A percentile compares a stretch with the other conserved stretches of the same genome.
These are phyloP conservation scores for Pipistrellus pipistrellus DNA, from an alignment of 2,797 vertebrate genomes.

Conservation along the genomic window DNA sequence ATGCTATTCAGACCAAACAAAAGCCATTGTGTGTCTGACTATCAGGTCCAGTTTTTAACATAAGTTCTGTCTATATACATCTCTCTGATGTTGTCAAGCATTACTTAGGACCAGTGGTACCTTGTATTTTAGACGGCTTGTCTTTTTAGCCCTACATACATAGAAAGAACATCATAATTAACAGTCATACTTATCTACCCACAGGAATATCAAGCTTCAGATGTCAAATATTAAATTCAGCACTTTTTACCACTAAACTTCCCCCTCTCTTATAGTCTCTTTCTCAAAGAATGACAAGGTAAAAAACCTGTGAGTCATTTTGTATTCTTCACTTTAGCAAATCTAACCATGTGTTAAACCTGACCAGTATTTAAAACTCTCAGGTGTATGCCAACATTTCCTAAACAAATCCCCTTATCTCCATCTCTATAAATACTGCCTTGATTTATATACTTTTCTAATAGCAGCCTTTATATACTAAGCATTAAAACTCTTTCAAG, in stretches of 20 bases:
- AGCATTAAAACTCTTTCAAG: not conserved
- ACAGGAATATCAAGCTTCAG: constrained; percentile 21
- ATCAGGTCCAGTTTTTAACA: not conserved
- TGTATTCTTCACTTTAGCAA: not conserved
- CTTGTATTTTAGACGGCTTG: not conserved
- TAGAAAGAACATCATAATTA: not conserved
- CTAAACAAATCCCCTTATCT: not conserved
- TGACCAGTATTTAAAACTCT: not conserved
- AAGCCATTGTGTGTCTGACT: not conserved
- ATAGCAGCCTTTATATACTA: not conserved
- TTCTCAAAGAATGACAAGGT: not conserved
- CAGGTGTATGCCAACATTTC: not conserved
- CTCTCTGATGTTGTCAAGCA: not conserved
- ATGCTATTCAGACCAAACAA: not conserved
- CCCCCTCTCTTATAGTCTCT: not conserved
- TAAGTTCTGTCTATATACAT: not conserved
- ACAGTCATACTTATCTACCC: not conserved
- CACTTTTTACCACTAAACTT: not conserved
- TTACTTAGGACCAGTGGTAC: not conserved
- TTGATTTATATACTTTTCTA: not conserved
- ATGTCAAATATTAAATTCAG: not conserved
- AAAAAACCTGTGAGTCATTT: not conserved
- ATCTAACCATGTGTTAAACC: not conserved
- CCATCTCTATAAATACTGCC: not conserved
- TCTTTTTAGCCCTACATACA: not conserved